These are phyloP conservation scores for Tenebrosternarchus preto DNA, from an alignment of 2,113 vertebrate species.

Conservation along the genomic window DNA sequence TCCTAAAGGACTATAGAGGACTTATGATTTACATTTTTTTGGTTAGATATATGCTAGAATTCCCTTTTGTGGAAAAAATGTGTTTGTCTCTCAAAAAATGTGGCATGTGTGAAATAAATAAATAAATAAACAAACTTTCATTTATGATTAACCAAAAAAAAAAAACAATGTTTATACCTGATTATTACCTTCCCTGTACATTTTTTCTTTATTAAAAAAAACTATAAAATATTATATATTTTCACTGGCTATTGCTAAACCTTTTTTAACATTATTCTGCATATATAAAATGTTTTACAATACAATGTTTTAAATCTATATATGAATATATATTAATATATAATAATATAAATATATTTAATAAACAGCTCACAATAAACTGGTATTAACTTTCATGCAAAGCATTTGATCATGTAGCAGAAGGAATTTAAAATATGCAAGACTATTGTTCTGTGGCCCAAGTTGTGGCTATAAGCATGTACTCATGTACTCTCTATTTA, in stretches of 20 bases:
- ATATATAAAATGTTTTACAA: not conserved
- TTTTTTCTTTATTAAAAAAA: not conserved
- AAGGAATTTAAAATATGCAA: too few relatives aligned
- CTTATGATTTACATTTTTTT: not conserved
- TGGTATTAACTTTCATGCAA: not conserved
- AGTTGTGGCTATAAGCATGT: not conserved
- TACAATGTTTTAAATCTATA: not conserved
- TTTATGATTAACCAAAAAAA: too few relatives aligned
- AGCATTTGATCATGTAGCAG: not conserved
- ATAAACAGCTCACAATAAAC: not conserved
- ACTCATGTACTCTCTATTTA: not conserved
- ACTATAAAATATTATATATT: not conserved
- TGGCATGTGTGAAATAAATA: not conserved
- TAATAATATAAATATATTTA: too few relatives aligned
- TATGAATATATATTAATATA: too few relatives aligned
- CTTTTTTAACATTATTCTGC: not conserved
- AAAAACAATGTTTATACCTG: not conserved
- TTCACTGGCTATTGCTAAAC: not conserved
- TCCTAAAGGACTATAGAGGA: not conserved
- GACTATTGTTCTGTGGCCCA: not conserved
- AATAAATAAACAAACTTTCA: too few relatives aligned
- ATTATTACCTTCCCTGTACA: not conserved
- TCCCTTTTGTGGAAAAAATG: too few relatives aligned
- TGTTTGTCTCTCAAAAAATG: too few relatives aligned
- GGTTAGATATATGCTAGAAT: not conserved